These are phyloP conservation scores for Colletes latitarsis DNA, from an alignment of 1,140 invertebrate species.

Conservation along the genomic window DNA sequence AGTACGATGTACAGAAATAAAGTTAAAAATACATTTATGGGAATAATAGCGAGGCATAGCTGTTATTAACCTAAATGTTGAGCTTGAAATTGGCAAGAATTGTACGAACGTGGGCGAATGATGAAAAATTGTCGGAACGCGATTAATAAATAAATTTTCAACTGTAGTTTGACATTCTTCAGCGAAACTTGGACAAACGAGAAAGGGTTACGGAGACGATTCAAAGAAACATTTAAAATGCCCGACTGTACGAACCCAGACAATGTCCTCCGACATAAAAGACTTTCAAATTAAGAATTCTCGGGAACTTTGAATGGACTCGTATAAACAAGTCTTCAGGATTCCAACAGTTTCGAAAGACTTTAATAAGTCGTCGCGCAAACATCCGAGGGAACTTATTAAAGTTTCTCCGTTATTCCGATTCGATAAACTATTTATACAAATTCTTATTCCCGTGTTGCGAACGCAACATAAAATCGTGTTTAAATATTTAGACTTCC, in stretches of 20 bases:
- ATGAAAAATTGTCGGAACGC: neutral
- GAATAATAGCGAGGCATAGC: no score
- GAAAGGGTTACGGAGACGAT: neutral
- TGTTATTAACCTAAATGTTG: no score
- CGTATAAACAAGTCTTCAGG: constrained; percentile 29
- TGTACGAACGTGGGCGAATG: neutral
- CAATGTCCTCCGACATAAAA: constrained; percentile 15
- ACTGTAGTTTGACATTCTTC: neutral
- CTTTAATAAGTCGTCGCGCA: constrained; percentile 14
- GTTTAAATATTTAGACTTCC: no score
- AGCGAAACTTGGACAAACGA: neutral
- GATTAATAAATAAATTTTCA: no score
- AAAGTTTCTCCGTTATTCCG: neutral
- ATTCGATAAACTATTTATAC: neutral
- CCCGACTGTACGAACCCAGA: neutral
- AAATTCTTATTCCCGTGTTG: neutral
- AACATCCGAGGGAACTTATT: constrained; percentile 7
- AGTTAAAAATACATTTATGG: no score
- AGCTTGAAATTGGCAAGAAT: neutral
- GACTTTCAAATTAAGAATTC: constrained; percentile 24
- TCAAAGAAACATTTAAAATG: constrained; percentile 23
- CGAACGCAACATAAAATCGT: neutral
- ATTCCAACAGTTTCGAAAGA: constrained; percentile 2
- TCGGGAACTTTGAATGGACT: constrained; percentile 4
- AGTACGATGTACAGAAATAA: no score